Percentiles rank a stretch among this genome's conserved stretches.
Evolutionary conservation across 2,113 vertebrate genomes (phyloP).

Genomic region (Gorsachius goisagi): DNA sequence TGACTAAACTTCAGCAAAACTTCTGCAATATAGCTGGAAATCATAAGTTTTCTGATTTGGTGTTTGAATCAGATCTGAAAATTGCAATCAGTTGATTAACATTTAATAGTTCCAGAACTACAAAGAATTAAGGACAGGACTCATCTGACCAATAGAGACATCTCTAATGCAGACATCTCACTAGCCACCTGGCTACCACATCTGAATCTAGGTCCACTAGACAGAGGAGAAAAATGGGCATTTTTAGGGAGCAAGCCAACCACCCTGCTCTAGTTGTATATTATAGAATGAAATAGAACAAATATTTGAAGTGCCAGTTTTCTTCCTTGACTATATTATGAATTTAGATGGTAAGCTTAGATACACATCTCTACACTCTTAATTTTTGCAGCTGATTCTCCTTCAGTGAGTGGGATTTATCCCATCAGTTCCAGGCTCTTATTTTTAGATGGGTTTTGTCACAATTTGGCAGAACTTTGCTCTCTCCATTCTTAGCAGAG

Average conservation of each 20-base stretch:
- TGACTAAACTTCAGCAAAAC: neutral
- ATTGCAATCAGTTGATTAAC: accelerated
- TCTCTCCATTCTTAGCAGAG: neutral
- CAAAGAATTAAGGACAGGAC: neutral
- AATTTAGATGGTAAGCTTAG: neutral
- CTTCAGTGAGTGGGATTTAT: neutral
- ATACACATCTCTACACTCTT: neutral
- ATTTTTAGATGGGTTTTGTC: neutral
- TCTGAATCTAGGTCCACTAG: neutral
- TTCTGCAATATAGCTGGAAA: neutral
- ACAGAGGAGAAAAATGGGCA: neutral
- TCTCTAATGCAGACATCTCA: neutral
- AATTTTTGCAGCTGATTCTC: neutral
- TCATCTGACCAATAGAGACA: neutral
- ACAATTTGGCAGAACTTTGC: neutral
- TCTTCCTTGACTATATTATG: neutral
- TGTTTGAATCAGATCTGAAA: neutral
- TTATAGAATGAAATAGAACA: neutral
- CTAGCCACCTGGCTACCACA: neutral
- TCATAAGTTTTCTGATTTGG: neutral
- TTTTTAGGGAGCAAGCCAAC: neutral
- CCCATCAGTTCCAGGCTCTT: neutral
- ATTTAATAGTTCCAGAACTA: neutral
- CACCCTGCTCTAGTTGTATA: neutral
- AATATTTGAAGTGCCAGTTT: neutral